Evolutionary conservation across 2,113 vertebrate genomes (phyloP).

Genomic region (Globicephala melas): DNA sequence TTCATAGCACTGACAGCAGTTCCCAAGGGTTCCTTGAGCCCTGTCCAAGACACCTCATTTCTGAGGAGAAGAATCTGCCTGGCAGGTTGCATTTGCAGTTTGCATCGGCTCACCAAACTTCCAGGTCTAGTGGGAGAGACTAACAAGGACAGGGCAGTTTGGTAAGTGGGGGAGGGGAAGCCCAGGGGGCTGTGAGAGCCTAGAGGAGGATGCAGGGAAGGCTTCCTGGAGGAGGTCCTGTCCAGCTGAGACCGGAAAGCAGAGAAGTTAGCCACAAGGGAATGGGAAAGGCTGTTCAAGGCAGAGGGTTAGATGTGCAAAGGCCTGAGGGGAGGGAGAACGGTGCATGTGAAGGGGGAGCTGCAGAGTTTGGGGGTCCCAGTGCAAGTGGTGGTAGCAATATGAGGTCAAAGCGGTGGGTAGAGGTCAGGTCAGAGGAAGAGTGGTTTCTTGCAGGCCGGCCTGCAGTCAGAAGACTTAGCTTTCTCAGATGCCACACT

Average conservation of each 20-base stretch:
- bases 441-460: neutral
- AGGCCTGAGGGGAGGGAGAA: neutral
- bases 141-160: neutral
- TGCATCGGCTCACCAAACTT: neutral
- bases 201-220: neutral
- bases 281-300: neutral
- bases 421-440: too few relatives aligned
- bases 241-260: neutral
- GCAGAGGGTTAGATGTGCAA: neutral
- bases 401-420: neutral
- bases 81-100: neutral
- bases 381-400: neutral
- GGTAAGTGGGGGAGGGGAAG: too few relatives aligned
- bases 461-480: neutral
- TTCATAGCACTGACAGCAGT: neutral
- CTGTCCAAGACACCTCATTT: neutral
- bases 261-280: neutral
- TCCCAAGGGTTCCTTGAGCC: neutral
- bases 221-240: constrained; percentile 25
- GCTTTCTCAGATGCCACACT: neutral
- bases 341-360: neutral
- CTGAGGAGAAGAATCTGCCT: neutral
- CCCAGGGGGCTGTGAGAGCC: neutral
- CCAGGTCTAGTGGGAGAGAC: neutral
- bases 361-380: neutral